Evolutionary conservation across 2,113 vertebrate genomes (phyloP).

Genomic region (Macquaria ambigua): DNA sequence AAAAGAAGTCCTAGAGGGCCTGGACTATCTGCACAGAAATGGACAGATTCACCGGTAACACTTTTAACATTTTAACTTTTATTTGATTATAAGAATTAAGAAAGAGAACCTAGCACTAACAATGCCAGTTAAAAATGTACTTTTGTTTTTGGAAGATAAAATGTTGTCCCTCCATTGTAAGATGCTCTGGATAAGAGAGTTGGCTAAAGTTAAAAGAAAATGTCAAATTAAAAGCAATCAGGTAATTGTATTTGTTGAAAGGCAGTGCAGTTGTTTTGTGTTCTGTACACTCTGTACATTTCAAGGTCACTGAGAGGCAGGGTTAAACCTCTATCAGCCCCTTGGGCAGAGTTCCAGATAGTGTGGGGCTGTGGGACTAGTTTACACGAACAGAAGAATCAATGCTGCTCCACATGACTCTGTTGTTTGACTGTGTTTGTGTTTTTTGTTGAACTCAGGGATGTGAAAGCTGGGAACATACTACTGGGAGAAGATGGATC

Average conservation of each 20-base stretch:
- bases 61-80: not conserved
- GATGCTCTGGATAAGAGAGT: not conserved
- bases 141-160: not conserved
- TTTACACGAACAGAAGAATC: slow-evolving; percentile 70
- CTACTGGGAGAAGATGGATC: slow-evolving; percentile 98
- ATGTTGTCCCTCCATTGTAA: not conserved
- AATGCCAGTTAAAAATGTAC: not conserved
- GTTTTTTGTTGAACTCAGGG: slow-evolving; percentile 86
- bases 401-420: slow-evolving; percentile 66
- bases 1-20: slow-evolving; percentile 96
- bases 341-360: slow-evolving; percentile 60
- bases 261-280: slow-evolving; percentile 6
- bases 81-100: not conserved
- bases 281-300: slow-evolving; percentile 42
- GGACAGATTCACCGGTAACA: slow-evolving; percentile 98
- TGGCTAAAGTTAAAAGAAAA: not conserved
- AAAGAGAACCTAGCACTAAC: not conserved
- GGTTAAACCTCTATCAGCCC: slow-evolving; percentile 29
- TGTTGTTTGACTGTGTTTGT: slow-evolving; percentile 64
- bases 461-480: slow-evolving; percentile 99
- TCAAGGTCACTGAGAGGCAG: slow-evolving; percentile 68
- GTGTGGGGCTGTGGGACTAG: slow-evolving; percentile 42
- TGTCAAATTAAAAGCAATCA: not conserved
- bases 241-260: not conserved
- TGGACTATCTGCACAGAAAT: slow-evolving; percentile 98